Evolutionary conservation across 2,888 invertebrate species (phyloP), one percentile per base, ranked within the genome.

Genomic region (Aleiodes alternator): DNA sequence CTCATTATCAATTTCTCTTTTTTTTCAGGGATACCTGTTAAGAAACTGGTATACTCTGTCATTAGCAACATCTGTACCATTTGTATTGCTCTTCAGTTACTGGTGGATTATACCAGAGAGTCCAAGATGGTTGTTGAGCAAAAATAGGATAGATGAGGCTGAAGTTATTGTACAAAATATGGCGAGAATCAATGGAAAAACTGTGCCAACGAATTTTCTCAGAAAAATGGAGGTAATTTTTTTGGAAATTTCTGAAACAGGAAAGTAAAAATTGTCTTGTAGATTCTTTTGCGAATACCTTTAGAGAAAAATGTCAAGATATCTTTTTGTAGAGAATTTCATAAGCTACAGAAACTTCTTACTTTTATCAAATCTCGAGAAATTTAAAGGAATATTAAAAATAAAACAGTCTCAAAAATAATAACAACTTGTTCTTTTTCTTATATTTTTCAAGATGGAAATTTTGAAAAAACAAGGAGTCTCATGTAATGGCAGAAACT

Each of bases 41-140:
- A 90, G 93, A 68, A 91, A 93, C 82, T 94, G 94, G 93, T 92
- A 91, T 83, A 89, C 92, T 57, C 86, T 94, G 9, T 93, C 93
- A 0, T 83, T 94, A 64, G 92, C 92, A 14, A 93, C 93, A 4
- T 93, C 93, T 79, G 87, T 93, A 4, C 94, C 94, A 0, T 93
- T 93, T 81, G 82, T 93, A 43, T 80, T 92, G 11, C 87, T 93
- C 3, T 92, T 92, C 88, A 93, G 93, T 78, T 93, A 91, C 80
- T 93, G 92, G 84, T 93, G 94, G 93, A 90, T 94, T 55, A 92
- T 94, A 79, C 94, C 94, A 8, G 94, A 94, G 85, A 94, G 94
- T 64, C 94, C 94, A 2, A 90, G 94, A 78, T 94, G 94, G 94
- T 88, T 94, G 23, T 92, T 94, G 6, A 92, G 93, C 31, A 91